Conservation (phyloP, 2,888 invertebrate genomes). For the Calephelis perditalis region DNA sequence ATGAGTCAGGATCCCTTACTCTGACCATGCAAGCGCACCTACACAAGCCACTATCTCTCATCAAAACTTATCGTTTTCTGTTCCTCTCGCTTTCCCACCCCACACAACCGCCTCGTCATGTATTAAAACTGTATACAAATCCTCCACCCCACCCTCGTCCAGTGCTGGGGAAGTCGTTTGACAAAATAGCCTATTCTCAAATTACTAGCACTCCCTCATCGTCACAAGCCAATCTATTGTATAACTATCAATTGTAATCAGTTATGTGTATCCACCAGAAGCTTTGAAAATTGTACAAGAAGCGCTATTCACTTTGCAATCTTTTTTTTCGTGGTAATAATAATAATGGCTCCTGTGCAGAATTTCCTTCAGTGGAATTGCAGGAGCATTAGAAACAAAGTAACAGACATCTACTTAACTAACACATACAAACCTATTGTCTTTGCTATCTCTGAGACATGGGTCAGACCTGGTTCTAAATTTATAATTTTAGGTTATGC, state of each 20-base stretch:
- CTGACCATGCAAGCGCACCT: no score
- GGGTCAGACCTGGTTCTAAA: no score
- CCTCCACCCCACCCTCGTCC: not conserved
- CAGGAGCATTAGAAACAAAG: not conserved
- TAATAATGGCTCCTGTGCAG: not conserved
- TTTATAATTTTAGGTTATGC: no score
- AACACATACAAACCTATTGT: not conserved
- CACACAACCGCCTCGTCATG: no score
- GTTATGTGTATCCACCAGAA: not conserved
- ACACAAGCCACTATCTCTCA: no score
- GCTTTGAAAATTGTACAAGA: not conserved
- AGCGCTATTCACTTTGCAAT: not conserved
- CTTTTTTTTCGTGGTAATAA: not conserved
- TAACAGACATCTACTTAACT: not conserved
- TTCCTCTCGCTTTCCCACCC: no score
- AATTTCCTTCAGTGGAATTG: conserved; percentile 2
- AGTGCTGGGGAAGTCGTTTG: not conserved
- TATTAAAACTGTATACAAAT: not conserved
- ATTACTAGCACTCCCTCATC: not conserved
- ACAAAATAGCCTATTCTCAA: not conserved
- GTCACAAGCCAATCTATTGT: not conserved
- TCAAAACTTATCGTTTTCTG: no score
- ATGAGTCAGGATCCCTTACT: no score
- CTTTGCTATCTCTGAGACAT: not conserved
- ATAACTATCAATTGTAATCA: not conserved